Base-by-base conservation (phyloP, 92 coral and sea anemone genomes). In the Montipora capitata region DNA sequence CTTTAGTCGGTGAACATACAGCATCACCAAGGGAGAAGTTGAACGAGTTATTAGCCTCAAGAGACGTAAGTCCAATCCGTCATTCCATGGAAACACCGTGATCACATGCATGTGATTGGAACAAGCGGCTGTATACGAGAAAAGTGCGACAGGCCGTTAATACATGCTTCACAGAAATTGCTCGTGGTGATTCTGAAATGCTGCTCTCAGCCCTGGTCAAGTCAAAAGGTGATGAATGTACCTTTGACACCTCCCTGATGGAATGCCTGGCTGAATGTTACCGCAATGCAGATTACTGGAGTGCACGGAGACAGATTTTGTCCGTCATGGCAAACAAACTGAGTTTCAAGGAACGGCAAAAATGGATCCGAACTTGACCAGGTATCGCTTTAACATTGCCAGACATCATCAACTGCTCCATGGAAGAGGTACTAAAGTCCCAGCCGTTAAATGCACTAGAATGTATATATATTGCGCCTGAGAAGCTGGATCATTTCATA, bases 1-100 rank as follows among this genome's bases (percentile, higher is more conserved):
- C 39, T 63, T n/a, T n/a, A 27, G 1, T 7, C 6, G 0, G 6
- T 5, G 38, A 63, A 52, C 4, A 52, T 7, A 52, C 8, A 7
- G 58, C 13, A 8, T 52, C 13, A 12, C 58, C 58, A 8, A 52
- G 58, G 58, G 58, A 51, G 12, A 51, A 51, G 0, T 12, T 51
- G 58, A 51, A 51, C 58, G 58, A 51, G 0, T 51, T 51, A 0
- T 0, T 51, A 12, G 12, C 12, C 2, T 51, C 58, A 1, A 3
- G 35, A 27, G 79, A 82, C 48, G 64, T 82, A 42, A 82, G 87
- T 58, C 87, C 82, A 35, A 68, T 82, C 78, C 67, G 87, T 52
- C 70, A 74, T 64, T 64, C 76, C 38, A 4, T 82, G 76, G 58
- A 68, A 27, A 38, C 52, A 52, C 87, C 87, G 35, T 82, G 87